These are phyloP conservation scores for Phthorimaea operculella DNA, from an alignment of 1,140 invertebrate genomes.

Conservation along the genomic window DNA sequence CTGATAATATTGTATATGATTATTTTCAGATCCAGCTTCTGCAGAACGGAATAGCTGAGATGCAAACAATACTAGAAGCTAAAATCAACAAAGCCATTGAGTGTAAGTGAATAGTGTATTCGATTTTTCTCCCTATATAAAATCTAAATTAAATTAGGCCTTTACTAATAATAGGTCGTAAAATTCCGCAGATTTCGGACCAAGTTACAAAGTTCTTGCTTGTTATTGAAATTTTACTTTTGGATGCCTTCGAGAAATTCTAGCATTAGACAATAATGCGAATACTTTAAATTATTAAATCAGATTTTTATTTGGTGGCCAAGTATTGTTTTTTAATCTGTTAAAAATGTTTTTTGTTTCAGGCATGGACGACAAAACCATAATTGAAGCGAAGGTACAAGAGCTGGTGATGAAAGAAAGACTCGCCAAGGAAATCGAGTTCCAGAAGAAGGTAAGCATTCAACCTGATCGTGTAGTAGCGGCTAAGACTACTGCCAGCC, in stretches of 20 bases:
- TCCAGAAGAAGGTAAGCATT: constrained; percentile 41
- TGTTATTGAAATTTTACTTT: no score
- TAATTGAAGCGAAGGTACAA: constrained; percentile 53
- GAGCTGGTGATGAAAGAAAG: constrained; percentile 41
- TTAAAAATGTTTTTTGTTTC: constrained; percentile 8
- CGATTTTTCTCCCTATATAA: neutral
- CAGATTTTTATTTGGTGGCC: no score
- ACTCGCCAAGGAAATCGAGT: constrained; percentile 40
- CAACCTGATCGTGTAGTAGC: no score
- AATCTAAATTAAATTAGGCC: no score
- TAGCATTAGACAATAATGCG: no score
- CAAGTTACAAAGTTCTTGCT: no score
- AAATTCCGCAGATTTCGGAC: no score
- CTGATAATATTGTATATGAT: neutral
- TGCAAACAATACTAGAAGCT: constrained; percentile 72
- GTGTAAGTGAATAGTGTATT: constrained; percentile 39
- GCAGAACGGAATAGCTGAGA: constrained; percentile 78
- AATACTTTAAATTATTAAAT: no score
- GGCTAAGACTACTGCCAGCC: no score
- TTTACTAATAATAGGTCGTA: no score
- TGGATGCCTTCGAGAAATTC: no score
- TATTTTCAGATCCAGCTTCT: constrained; percentile 46
- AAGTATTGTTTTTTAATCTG: neutral
- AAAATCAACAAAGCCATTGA: constrained; percentile 74
- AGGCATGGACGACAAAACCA: constrained; percentile 48